phyloP scores from a whole-genome alignment of 2,797 vertebrate species.

The Brachyrhaphis roseni region DNA sequence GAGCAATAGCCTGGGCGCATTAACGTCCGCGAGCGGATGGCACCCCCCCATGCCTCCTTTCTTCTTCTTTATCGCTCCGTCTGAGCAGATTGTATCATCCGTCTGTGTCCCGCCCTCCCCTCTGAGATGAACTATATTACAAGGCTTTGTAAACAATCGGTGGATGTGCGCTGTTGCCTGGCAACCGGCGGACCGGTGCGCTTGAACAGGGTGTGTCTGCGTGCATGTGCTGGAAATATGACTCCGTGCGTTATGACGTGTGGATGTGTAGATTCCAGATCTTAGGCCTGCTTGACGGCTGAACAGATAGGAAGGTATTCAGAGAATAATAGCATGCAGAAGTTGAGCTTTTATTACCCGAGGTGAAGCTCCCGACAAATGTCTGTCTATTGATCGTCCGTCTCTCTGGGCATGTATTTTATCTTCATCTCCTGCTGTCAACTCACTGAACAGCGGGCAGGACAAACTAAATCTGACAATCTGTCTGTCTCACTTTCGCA shows the following conservation, averaged over 20 bases:
- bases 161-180: slow-evolving; percentile 79
- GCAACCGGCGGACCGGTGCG: slow-evolving; percentile 63
- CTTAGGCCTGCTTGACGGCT: neutral
- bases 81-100: slow-evolving; percentile 58
- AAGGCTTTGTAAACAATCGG: slow-evolving; percentile 78
- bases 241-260: neutral
- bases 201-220: slow-evolving; percentile 16
- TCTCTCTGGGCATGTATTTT: slow-evolving; percentile 30
- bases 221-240: slow-evolving; percentile 33
- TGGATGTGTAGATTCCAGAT: neutral
- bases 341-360: neutral
- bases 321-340: neutral
- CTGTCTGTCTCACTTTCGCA: slow-evolving; percentile 8
- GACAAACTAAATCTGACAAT: slow-evolving; percentile 40
- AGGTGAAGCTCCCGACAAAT: slow-evolving; percentile 4
- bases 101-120: slow-evolving; percentile 49
- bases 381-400: slow-evolving; percentile 10
- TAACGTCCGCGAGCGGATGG: slow-evolving; percentile 16
- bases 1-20: slow-evolving; percentile 22
- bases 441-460: slow-evolving; percentile 13
- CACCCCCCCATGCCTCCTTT: slow-evolving; percentile 20
- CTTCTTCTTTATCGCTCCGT: slow-evolving; percentile 46
- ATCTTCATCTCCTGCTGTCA: slow-evolving; percentile 33
- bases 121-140: slow-evolving; percentile 66
- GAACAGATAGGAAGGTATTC: slow-evolving; percentile 1